A percentile compares a stretch with the other conserved stretches of the same genome.
Conservation (phyloP, 35 echinoderm and acorn worm genomes). For the Amphiura filiformis region DNA sequence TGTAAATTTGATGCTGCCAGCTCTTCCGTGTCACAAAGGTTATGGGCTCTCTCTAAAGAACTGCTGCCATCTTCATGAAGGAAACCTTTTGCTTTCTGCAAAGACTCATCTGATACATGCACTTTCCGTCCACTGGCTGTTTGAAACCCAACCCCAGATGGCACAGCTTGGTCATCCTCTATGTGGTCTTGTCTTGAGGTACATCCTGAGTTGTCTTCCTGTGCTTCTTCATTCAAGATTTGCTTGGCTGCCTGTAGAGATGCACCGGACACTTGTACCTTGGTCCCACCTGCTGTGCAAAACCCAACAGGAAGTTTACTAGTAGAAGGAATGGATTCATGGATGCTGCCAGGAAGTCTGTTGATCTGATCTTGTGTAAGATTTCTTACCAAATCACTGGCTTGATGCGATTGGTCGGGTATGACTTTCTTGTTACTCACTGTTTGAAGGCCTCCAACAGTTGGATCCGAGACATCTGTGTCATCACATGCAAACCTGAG, state of each 20-base stretch:
- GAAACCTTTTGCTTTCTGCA: constrained; percentile 50
- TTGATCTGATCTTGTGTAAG: no score
- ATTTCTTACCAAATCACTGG: no score
- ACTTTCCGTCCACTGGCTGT: constrained; percentile 44
- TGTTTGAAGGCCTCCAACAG: neutral
- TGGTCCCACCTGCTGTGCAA: constrained; percentile 20
- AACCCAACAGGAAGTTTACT: neutral
- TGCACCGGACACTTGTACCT: constrained; percentile 18
- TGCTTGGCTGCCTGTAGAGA: neutral
- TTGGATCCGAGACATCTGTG: neutral
- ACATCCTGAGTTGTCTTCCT: neutral
- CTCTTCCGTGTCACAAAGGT: no score
- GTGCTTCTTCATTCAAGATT: neutral
- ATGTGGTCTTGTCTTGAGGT: neutral
- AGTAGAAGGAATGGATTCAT: no score
- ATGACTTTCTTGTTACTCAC: no score
- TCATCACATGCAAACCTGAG: constrained; percentile 39
- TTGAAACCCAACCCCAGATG: constrained; percentile 43
- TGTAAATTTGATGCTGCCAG: no score
- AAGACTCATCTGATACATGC: constrained; percentile 48
- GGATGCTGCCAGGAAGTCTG: no score
- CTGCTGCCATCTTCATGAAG: neutral
- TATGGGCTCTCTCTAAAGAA: no score
- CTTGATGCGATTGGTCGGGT: no score
- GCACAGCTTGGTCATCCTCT: neutral